A percentile compares a stretch with the other conserved stretches of the same genome.
phyloP scores from a whole-genome alignment of 2,888 invertebrate genomes.

The Odiellus spinosus region DNA sequence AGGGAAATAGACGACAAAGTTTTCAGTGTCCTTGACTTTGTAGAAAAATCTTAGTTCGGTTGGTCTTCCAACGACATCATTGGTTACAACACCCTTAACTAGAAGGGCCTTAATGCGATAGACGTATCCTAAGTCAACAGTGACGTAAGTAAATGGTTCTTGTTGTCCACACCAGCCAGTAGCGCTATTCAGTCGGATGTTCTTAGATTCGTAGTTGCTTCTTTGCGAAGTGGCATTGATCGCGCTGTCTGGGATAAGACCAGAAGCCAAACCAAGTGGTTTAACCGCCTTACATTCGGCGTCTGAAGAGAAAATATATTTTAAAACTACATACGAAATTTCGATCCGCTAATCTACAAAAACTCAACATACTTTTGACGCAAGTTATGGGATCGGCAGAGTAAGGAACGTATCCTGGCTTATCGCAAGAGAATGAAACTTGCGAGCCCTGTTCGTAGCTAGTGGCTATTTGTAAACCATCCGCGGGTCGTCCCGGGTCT shows the following conservation, averaged over 20 bases:
- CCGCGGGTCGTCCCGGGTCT: slow-evolving; percentile 84
- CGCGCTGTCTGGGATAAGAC: slow-evolving; percentile 80
- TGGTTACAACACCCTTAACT: slow-evolving; percentile 85
- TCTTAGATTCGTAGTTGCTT: slow-evolving; percentile 31
- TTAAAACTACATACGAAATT: background rate
- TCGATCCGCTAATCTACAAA: no score
- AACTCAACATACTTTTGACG: slow-evolving; percentile 40
- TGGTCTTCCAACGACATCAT: slow-evolving; percentile 84
- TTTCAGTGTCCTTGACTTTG: slow-evolving; percentile 81
- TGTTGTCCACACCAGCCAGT: slow-evolving; percentile 87
- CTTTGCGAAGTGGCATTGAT: slow-evolving; percentile 88
- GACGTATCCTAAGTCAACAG: slow-evolving; percentile 84
- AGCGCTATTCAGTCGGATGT: slow-evolving; percentile 74
- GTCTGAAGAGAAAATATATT: slow-evolving; percentile 34
- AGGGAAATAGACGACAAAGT: slow-evolving; percentile 91
- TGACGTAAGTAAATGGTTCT: slow-evolving; percentile 88
- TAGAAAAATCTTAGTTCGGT: slow-evolving; percentile 95
- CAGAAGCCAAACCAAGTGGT: slow-evolving; percentile 78
- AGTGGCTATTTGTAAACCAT: slow-evolving; percentile 66
- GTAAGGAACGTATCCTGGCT: slow-evolving; percentile 82
- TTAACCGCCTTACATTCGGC: slow-evolving; percentile 85
- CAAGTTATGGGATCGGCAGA: slow-evolving; percentile 80
- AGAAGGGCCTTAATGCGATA: slow-evolving; percentile 69
- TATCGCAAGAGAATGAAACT: slow-evolving; percentile 72
- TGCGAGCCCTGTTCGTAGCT: slow-evolving; percentile 57